Base-by-base conservation (phyloP, 2,888 invertebrate species). In the Stenolophus ochropezus region DNA sequence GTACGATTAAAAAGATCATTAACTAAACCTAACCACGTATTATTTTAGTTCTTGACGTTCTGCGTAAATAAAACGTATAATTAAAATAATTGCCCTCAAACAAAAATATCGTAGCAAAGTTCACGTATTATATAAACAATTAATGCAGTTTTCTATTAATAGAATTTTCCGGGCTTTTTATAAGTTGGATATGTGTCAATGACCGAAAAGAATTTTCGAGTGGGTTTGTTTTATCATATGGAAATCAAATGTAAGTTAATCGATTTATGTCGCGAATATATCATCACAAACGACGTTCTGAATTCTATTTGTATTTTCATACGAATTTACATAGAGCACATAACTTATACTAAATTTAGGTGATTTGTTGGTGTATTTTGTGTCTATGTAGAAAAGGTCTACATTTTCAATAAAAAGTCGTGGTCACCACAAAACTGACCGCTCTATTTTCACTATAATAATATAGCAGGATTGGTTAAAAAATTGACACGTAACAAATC, bases 41-140 rank as follows among this genome's bases (percentile, higher is more conserved):
- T 69, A 69, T 69, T 69, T 33, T 69, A 69, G 33, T 69, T 14
- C 4, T n/a, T 61, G 61, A 27, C 14, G 27, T 61, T 61, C 14
- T 14, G 8, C 27, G 23, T 21, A 61, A 23, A 61, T 2, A 23
- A n/a, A 16, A 4, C 16, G 14, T 18, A 18, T 33, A 69, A 69
- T 18, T 33, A 69, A 33, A 69, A 69, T 69, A 69, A 69, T 69
- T 33, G 11, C 0, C 8, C 14, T 16, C 23, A 61, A 61, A 25
- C 23, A n/a, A 27, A n/a, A n/a, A 20, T 5, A 14, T 42, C 33
- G 18, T 8, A 18, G 14, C 65, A 69, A 69, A 16, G 18, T 69
- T 33, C 8, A 69, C 18, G 27, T 18, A 33, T 69, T 33, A 27
- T 18, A 65, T 20, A 25, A 61, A 61, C 61, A 1, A 58, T 25